Conservation (phyloP, 2,113 vertebrate genomes). For the Indicator maculatus region DNA sequence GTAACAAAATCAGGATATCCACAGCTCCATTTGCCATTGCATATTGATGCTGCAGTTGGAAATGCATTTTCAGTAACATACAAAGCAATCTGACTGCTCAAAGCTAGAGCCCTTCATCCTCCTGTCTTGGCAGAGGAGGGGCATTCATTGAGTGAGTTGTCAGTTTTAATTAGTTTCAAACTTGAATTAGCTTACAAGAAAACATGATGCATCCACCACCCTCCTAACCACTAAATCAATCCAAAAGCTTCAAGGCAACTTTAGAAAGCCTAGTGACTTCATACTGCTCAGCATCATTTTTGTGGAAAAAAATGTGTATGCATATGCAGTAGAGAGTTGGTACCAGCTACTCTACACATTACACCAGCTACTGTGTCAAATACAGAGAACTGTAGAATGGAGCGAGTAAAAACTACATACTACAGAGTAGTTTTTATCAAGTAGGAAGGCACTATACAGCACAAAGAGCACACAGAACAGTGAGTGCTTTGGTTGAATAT, state of each 20-base stretch:
- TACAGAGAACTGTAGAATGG: neutral
- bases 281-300: neutral
- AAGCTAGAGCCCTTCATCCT: neutral
- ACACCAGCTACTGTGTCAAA: neutral
- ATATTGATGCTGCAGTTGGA: neutral
- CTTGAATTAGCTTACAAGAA: neutral
- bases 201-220: neutral
- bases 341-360: neutral
- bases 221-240: slow-evolving; percentile 17
- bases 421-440: slow-evolving; percentile 10
- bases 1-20: neutral
- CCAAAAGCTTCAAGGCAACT: slow-evolving; percentile 28
- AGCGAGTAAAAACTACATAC: slow-evolving; percentile 7
- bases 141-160: neutral
- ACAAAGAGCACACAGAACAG: slow-evolving; percentile 10
- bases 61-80: neutral
- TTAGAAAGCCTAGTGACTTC: neutral
- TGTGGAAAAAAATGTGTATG: neutral
- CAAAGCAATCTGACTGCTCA: neutral
- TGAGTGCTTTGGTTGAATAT: neutral
- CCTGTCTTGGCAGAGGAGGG: neutral
- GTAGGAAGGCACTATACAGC: neutral
- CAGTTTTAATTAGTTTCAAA: neutral
- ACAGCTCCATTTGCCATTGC: neutral
- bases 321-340: neutral